Evolutionary conservation across 2,797 vertebrate species (phyloP), one percentile per base, ranked within the genome.

Genomic region (Bothrops alternatus): DNA sequence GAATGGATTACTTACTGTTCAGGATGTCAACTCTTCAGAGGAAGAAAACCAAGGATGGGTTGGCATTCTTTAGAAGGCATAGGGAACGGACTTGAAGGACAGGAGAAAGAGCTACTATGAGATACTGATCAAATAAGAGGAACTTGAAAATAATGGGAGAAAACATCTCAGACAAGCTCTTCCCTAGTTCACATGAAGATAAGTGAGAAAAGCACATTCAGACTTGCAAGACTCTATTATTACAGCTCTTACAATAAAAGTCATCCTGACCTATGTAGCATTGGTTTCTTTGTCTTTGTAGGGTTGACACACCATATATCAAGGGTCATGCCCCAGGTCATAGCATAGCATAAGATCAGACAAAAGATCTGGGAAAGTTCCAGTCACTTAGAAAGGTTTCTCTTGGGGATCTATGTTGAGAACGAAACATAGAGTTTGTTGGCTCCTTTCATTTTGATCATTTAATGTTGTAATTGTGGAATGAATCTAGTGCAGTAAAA

Each of bases 1-100:
- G 93, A 97, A 97, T 97, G 94, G 95, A 89, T 96, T 87, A 95
- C 57, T 2, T 91, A 96, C 86, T 5, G 0, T 61, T 58, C 23
- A 86, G 93, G 93, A 93, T 96, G 93, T 93, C 92, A 90, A 56
- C 95, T 94, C 65, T 97, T 95, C 90, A 57, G 53, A 93, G 90
- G 32, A 90, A 10, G 91, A 95, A 92, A 88, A 88, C 85, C 7
- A 89, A 25, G 26, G 73, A 47, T 47, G 0, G 1, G 37, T 42
- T 47, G 37, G 37, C 10, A 82, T 23, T 78, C 37, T 78, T 32
- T 78, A 78, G 69, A 78, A 42, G 69, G 7, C 69, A 78, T 82
- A 82, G 37, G 1, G 73, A 82, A 82, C 47, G 73, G 37, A 42
- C 37, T 82, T 82, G 37, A 47, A 47, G 73, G 73, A 82, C 37